These are phyloP conservation scores for Aphaenogaster ashmeadi DNA, from an alignment of 1,140 invertebrate genomes.

Conservation along the genomic window DNA sequence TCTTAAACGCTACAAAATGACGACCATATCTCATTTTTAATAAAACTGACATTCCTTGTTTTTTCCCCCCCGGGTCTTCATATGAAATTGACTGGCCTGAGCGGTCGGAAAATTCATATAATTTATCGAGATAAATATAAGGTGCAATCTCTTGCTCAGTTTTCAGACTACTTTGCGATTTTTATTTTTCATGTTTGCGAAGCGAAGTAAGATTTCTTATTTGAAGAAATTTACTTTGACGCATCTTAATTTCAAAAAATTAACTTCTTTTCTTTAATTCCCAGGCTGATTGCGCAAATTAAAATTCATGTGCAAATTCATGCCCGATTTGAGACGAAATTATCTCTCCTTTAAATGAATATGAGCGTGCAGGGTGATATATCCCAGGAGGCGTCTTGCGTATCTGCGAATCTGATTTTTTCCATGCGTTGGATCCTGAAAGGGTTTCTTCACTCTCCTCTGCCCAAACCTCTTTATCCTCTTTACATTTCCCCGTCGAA, in stretches of 20 bases:
- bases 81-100: neutral
- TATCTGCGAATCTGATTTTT: conserved; percentile 67
- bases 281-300: neutral
- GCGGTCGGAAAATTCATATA: neutral
- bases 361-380: neutral
- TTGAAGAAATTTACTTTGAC: neutral
- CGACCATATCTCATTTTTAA: no score
- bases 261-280: neutral
- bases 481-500: conserved; percentile 79
- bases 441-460: conserved; percentile 62
- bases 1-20: no score
- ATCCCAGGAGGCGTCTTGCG: conserved; percentile 19
- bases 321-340: neutral
- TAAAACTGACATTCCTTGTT: no score
- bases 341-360: conserved; percentile 19
- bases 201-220: neutral
- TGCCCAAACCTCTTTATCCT: conserved; percentile 52
- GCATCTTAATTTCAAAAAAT: neutral
- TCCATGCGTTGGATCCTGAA: conserved; percentile 44
- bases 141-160: neutral
- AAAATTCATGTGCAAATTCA: neutral
- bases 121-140: neutral
- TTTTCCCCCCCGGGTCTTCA: no score
- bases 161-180: neutral
- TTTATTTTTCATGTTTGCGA: neutral